These are phyloP conservation scores for Pelodytes ibericus DNA, from an alignment of 2,797 vertebrate species.

Conservation along the genomic window DNA sequence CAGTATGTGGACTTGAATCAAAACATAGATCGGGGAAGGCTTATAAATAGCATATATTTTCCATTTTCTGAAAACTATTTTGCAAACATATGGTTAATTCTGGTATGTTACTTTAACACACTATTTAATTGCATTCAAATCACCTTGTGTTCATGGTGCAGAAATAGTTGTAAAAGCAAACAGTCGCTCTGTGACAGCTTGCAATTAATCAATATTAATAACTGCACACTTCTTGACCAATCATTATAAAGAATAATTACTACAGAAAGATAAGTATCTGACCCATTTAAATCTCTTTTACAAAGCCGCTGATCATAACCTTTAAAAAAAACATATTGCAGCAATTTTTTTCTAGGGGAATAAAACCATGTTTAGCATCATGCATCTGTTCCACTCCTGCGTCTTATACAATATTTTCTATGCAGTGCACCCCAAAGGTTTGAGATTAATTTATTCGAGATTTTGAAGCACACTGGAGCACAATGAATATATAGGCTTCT, in stretches of 20 bases:
- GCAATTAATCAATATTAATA: slow-evolving; percentile 69
- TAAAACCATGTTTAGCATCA: slow-evolving; percentile 19
- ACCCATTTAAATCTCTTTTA: slow-evolving; percentile 60
- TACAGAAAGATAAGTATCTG: slow-evolving; percentile 61
- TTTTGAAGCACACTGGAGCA: too few species aligned
- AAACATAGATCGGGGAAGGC: slow-evolving; percentile 6
- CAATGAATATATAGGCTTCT: too few species aligned
- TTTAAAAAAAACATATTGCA: slow-evolving; percentile 53
- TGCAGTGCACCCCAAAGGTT: too few species aligned
- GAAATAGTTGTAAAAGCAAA: slow-evolving; percentile 65
- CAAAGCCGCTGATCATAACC: slow-evolving; percentile 52
- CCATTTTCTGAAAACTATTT: not conserved
- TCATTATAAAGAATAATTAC: slow-evolving; percentile 63
- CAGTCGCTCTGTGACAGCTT: slow-evolving; percentile 56
- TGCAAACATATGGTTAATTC: not conserved
- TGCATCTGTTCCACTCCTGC: not conserved
- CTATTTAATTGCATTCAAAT: not conserved
- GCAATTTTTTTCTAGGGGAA: slow-evolving; percentile 52
- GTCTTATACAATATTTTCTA: not conserved
- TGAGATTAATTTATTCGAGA: too few species aligned
- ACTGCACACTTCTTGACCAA: slow-evolving; percentile 59
- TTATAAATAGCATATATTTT: not conserved
- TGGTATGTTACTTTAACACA: slow-evolving; percentile 15
- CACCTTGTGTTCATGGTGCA: slow-evolving; percentile 57
- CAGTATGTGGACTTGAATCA: slow-evolving; percentile 9